phyloP scores from a whole-genome alignment of 2,113 vertebrate genomes.

The Macaca nemestrina region DNA sequence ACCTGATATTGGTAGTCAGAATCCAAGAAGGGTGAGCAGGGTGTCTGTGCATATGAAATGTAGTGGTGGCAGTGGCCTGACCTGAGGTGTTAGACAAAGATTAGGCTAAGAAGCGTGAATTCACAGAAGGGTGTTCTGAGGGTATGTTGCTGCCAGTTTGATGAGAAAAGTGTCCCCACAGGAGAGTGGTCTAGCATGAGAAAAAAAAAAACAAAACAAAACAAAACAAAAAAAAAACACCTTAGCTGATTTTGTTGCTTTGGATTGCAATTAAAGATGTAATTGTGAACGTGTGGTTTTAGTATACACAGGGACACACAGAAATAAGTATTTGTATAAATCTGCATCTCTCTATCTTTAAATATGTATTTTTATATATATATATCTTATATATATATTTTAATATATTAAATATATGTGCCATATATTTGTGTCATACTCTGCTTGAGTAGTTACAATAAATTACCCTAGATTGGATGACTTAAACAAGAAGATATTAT shows the following conservation, averaged over 20 bases:
- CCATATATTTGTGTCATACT: neutral
- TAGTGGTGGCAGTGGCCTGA: neutral
- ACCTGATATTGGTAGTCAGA: neutral
- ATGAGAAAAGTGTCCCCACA: neutral
- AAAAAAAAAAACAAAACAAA: too few species aligned
- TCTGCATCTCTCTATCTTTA: neutral
- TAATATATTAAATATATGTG: neutral
- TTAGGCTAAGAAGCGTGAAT: fast-evolving
- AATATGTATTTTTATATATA: neutral
- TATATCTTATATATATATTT: neutral
- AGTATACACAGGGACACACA: neutral
- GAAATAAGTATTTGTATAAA: neutral
- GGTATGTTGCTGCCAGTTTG: fast-evolving
- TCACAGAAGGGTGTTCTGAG: neutral
- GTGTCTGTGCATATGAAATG: fast-evolving
- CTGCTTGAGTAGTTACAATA: neutral
- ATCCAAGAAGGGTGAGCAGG: neutral
- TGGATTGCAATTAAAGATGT: neutral
- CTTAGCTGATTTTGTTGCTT: neutral
- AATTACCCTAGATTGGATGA: neutral
- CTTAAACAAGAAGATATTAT: neutral
- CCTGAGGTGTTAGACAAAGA: neutral
- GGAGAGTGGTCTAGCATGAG: neutral
- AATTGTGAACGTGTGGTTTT: neutral
- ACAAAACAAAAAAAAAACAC: neutral